Evolutionary conservation across 2,888 invertebrate species (phyloP), one percentile per base, ranked within the genome.

Genomic region (Chironomus tentans): DNA sequence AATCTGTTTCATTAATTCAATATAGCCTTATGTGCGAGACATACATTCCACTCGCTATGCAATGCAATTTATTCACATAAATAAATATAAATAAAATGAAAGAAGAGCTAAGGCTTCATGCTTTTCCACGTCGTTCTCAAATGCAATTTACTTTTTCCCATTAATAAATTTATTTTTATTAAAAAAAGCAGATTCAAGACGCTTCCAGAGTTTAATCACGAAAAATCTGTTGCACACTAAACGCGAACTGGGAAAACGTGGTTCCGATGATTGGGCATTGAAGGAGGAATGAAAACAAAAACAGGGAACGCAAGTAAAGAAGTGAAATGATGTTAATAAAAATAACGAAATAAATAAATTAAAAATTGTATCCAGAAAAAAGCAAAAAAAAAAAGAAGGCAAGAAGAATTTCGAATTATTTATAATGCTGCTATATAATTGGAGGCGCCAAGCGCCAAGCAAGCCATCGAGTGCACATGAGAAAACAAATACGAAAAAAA

Each of bases 291-390:
- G 28, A 28, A n/a, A 21, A 22, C 22, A 21, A 47, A 15, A 48
- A 71, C 13, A 56, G 13, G 62, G 61, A 62, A 72, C 72, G 74
- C 65, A 74, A 74, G 68, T 76, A 69, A 68, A 76, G 76, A 76
- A 76, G 69, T 76, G 76, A 76, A 76, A 76, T 76, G 76, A 76
- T 76, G 76, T 76, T 76, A 76, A 76, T 68, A 76, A 68, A 76
- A 68, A 69, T 69, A 76, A 76, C 68, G 76, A 76, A 76, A 76
- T 76, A 76, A 76, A 76, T 76, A 76, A 76, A 76, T 76, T 74
- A 74, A 74, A 68, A 74, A 74, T 73, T 73, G 72, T 73, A 73
- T 61, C 22, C 65, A 65, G 24, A 21, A 65, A 24, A 21, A 65
- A 24, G 22, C 22, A 65, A 13, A 2, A 24, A 65, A 50, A 6